Percentiles rank a stretch among this genome's conserved stretches.
Evolutionary conservation across 2,113 vertebrate genomes (phyloP).

Genomic region (Tauraco erythrolophus): DNA sequence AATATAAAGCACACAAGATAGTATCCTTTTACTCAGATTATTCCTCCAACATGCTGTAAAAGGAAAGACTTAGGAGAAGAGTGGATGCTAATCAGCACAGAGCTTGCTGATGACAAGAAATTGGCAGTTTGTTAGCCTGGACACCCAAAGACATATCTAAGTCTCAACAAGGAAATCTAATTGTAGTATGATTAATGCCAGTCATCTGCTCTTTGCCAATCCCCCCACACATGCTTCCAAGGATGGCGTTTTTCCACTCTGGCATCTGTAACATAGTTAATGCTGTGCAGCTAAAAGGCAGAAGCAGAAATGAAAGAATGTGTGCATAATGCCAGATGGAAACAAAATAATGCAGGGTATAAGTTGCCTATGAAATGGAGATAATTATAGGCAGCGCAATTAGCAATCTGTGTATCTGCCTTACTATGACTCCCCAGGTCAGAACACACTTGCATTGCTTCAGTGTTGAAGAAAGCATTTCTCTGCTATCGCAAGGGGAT

Average conservation of each 20-base stretch:
- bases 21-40: not conserved
- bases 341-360: not conserved
- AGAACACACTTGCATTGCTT: not conserved
- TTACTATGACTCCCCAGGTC: not conserved
- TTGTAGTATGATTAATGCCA: slow-evolving; percentile 14
- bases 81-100: not conserved
- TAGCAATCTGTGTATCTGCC: slow-evolving; percentile 48
- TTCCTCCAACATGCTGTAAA: not conserved
- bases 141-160: not conserved
- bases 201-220: not conserved
- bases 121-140: not conserved
- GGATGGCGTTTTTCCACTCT: not conserved
- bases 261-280: not conserved
- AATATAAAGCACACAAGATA: not conserved
- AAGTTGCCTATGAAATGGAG: not conserved
- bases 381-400: not conserved
- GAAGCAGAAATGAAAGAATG: not conserved
- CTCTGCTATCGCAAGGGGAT: not conserved
- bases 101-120: not conserved
- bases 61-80: not conserved
- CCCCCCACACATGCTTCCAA: not conserved
- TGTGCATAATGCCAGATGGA: not conserved
- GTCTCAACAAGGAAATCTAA: not conserved
- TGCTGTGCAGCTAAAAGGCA: not conserved
- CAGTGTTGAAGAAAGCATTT: not conserved